Evolutionary conservation across 2,113 vertebrate genomes (phyloP).

Genomic region (Sebastes fasciatus): DNA sequence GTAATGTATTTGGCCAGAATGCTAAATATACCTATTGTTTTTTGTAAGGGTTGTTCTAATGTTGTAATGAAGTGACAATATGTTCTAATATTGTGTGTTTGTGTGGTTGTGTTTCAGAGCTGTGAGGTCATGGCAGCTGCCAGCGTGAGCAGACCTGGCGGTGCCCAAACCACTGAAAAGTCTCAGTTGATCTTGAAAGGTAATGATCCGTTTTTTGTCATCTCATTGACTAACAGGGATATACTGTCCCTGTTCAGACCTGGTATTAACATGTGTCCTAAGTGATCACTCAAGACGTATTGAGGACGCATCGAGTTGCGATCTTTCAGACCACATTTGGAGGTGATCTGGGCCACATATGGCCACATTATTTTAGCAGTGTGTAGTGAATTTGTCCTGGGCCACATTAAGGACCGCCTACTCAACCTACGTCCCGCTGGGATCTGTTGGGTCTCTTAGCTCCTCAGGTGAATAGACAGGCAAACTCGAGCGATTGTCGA

Average conservation of each 20-base stretch:
- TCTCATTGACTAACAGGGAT: neutral
- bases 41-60: neutral
- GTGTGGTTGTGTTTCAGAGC: conserved; percentile 81
- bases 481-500: no score
- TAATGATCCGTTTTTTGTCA: conserved; percentile 66
- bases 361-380: no score
- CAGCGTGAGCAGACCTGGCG: conserved; percentile 87
- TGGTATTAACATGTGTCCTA: no score
- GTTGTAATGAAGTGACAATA: neutral
- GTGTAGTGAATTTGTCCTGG: no score
- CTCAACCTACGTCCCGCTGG: no score
- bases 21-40: neutral
- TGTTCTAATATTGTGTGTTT: conserved; percentile 16
- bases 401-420: no score
- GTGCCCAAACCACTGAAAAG: conserved; percentile 86
- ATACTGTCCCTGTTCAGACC: neutral
- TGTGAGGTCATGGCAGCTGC: conserved; percentile 94
- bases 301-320: no score
- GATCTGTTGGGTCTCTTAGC: no score
- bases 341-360: no score
- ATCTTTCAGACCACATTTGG: no score
- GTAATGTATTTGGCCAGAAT: neutral
- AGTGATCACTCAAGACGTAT: no score
- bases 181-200: conserved; percentile 94
- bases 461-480: no score